Conservation (phyloP, 35 echinoderm and acorn worm species). For the Anneissia japonica region DNA sequence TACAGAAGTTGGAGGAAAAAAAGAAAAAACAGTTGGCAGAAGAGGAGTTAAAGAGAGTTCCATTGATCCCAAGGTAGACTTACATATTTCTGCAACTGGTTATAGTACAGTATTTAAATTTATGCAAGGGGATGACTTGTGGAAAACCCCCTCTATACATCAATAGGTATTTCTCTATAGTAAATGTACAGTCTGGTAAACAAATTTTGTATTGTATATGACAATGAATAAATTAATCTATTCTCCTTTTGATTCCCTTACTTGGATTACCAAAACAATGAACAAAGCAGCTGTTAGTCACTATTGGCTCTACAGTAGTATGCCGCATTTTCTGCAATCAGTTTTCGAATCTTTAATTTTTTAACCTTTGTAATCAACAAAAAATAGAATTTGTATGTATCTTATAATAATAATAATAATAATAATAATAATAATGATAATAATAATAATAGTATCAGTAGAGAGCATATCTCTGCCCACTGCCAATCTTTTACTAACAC, state of each 20-base stretch:
- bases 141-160: background rate
- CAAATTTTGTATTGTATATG: background rate
- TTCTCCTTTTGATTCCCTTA: background rate
- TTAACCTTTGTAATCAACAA: no score
- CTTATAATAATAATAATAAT: no score
- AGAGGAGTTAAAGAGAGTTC: background rate
- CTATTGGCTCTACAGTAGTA: background rate
- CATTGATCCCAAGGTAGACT: constrained; percentile 2
- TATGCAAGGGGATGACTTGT: background rate
- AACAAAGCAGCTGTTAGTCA: background rate
- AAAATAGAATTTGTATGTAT: no score
- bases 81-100: constrained; percentile 4
- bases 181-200: background rate
- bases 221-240: background rate
- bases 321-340: no score
- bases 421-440: no score
- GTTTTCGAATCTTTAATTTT: no score
- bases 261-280: background rate
- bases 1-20: constrained; percentile 78
- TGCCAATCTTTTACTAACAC: no score
- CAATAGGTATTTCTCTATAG: background rate
- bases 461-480: no score
- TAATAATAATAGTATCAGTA: no score
- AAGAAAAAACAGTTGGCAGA: constrained; percentile 44
- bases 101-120: background rate